These are phyloP conservation scores for Pithys albifrons DNA, from an alignment of 2,113 vertebrate genomes.

Conservation along the genomic window DNA sequence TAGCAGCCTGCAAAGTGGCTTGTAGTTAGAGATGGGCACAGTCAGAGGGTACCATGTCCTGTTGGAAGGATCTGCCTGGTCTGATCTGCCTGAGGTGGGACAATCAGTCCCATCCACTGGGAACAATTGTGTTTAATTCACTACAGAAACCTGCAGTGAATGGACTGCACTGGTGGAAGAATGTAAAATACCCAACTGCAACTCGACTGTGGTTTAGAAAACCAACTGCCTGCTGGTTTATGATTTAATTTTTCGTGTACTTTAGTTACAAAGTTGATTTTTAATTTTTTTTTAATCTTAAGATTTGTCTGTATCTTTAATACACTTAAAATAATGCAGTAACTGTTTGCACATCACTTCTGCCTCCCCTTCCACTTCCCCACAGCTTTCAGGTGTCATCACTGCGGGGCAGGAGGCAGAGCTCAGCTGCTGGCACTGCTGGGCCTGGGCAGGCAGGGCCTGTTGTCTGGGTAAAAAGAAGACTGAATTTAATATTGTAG, in stretches of 20 bases:
- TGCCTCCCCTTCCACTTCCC: neutral
- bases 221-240: neutral
- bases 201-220: neutral
- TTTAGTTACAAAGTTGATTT: neutral
- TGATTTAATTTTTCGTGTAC: neutral
- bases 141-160: neutral
- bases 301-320: neutral
- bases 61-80: neutral
- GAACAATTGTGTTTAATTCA: neutral
- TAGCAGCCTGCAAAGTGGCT: neutral
- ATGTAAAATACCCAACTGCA: neutral
- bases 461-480: neutral
- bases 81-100: neutral
- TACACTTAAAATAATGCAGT: neutral
- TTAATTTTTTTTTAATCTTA: neutral
- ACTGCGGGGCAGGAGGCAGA: neutral
- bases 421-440: neutral
- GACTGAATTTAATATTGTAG: neutral
- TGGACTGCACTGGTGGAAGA: neutral
- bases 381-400: neutral
- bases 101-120: neutral
- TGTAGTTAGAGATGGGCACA: neutral
- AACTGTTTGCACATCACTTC: neutral
- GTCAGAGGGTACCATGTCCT: accelerated
- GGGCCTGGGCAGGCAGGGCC: neutral